Base-by-base conservation (phyloP, 2,113 vertebrate genomes). In the Hypomesus transpacificus region DNA sequence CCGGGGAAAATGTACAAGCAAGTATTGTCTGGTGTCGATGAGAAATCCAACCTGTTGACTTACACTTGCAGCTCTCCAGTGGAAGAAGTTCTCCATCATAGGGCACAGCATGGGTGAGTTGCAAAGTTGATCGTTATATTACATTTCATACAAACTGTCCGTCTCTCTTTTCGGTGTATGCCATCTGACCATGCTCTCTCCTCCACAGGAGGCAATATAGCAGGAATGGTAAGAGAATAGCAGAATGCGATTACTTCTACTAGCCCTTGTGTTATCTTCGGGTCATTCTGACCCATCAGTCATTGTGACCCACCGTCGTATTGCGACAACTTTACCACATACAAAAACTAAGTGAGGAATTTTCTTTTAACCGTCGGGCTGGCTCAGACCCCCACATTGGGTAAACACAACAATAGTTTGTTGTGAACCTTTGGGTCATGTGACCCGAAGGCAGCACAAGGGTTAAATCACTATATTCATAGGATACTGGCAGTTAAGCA, bases 71-170 rank as follows among this genome's bases (percentile, higher is more conserved):
- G 96, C 92, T 78, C 91, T 97, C 81, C 91, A 93, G 66, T 96
- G 94, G 96, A 93, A 80, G 66, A 91, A 53, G 14, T 95, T 97
- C 83, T 93, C 93, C 59, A 86, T 98, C 76, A 80, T 98, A 69
- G 93, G 91, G 78, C 96, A 98, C 90, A 98, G 96, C 80, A 95
- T 97, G 87, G 96, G 95, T 98, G 90, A 96, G 95, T 81, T 57
- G 21, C 50, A n/a, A 26, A 61, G 31, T 71, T 46, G n/a, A 17
- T 51, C 1, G 0, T 46, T 20, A 17, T 63, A 21, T 46, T 17
- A 65, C 18, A 54, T n/a, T 39, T 28, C 3, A 18, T n/a, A n/a
- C 31, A 39, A 18, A n/a, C 7, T 4, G 3, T 39, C 8, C 7
- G 18, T 28, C n/a, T 31, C 18, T 20, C 16, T 18, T 64, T 16